Base-by-base conservation (phyloP, 37 sponge, comb jelly and placozoan species). In the Theonella swinhoei region DNA sequence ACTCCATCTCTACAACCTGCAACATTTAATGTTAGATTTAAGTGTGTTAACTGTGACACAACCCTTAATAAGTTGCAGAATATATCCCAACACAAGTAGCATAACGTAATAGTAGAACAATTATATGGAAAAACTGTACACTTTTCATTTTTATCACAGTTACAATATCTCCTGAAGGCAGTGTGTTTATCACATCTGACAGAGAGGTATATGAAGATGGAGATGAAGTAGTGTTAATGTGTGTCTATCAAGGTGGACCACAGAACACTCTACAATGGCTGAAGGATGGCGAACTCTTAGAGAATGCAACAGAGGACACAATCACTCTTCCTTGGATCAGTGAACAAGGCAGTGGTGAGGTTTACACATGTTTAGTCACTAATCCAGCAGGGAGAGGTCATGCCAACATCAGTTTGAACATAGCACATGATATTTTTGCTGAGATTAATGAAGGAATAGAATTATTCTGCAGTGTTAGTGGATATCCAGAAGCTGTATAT, bases 201-300 rank as follows among this genome's bases (percentile, higher is more conserved):
- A 47, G 14, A 47, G 54, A 47, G 54, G 54, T 47, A 14, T 47
- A 47, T 47, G 54, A 47, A 17, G 54, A 23, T 71, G 72, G 39
- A 71, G 39, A 71, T 20, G 29, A 4, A 33, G 72, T 22, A 23
- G 29, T 23, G 30, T 35, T 71, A 14, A 71, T 38, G 5, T 71
- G 72, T 22, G 23, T 23, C 8, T 14, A 26, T n/a, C 30, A 25
- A 24, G 76, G 76, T 8, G 76, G 76, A n/a, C 76, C 76, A 23
- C 5, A n/a, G 4, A 75, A 75, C 30, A 24, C 11, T 3, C 14
- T 31, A 17, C 60, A 41, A 28, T 75, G 76, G 76, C 31, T 42
- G 23, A 54, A 42, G 9, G 11, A 75, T 58, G 76, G 76, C 14
- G 14, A 7, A 47, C 54, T 47, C 14, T 14, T 47, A 47, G 54